Conservation (phyloP, 2,797 vertebrate genomes). For the Amblyopsis hoosieri region DNA sequence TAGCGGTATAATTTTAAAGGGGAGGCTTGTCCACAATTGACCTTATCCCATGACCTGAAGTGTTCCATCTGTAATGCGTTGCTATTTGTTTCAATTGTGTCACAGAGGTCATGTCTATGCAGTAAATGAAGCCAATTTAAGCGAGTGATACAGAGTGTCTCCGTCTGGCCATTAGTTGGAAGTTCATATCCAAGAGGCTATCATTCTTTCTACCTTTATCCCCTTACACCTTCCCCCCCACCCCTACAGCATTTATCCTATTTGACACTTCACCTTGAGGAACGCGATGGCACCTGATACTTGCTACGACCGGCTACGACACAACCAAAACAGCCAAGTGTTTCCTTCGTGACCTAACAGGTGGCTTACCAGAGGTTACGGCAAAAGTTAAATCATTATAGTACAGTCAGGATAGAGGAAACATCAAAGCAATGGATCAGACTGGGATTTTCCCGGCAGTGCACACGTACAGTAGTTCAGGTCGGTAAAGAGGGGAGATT, state of each 20-base stretch:
- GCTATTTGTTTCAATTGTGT: conserved; percentile 35
- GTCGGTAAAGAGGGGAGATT: conserved; percentile 50
- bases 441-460: conserved; percentile 11
- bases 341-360: not conserved
- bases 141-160: not conserved
- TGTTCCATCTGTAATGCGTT: conserved; percentile 45
- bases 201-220: conserved; percentile 5
- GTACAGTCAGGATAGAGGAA: not conserved
- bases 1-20: conserved; percentile 26
- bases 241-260: not conserved
- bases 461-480: conserved; percentile 41
- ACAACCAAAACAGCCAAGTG: not conserved
- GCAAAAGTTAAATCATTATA: not conserved
- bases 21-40: conserved; percentile 28
- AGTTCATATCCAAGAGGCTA: not conserved
- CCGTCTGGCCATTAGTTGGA: conserved; percentile 6
- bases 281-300: not conserved
- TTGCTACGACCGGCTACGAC: not conserved
- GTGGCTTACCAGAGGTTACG: not conserved
- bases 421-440: conserved; percentile 25
- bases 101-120: conserved; percentile 28
- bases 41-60: conserved; percentile 25
- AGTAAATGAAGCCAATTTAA: conserved; percentile 34
- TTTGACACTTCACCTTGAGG: not conserved
- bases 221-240: not conserved